Conservation (phyloP, 2,797 vertebrate species). For the Rachycentron canadum region DNA sequence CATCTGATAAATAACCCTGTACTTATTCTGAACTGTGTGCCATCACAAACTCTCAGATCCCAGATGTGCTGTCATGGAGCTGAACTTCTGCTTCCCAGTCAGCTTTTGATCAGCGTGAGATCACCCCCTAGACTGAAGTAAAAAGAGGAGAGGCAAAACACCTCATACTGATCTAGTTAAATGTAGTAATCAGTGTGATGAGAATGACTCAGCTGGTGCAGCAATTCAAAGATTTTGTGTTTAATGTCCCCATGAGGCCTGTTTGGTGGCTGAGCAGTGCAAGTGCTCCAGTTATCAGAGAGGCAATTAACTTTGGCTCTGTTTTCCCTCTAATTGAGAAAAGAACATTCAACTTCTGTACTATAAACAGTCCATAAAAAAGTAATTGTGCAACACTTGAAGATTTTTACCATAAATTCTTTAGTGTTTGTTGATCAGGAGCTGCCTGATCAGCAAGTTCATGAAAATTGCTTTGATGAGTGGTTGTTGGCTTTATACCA, state of each 20-base stretch:
- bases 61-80: slow-evolving; percentile 43
- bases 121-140: slow-evolving; percentile 56
- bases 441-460: slow-evolving; percentile 63
- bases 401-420: slow-evolving; percentile 59
- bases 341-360: slow-evolving; percentile 59
- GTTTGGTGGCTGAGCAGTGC: slow-evolving; percentile 59
- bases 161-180: slow-evolving; percentile 73
- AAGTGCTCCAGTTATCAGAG: slow-evolving; percentile 70
- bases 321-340: slow-evolving; percentile 71
- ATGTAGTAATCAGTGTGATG: slow-evolving; percentile 74
- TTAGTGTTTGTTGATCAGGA: slow-evolving; percentile 57
- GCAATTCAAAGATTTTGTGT: slow-evolving; percentile 68
- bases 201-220: slow-evolving; percentile 74
- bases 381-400: slow-evolving; percentile 54
- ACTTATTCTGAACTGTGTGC: slow-evolving; percentile 33
- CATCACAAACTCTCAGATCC: slow-evolving; percentile 38
- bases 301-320: slow-evolving; percentile 72
- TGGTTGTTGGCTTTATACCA: slow-evolving; percentile 24
- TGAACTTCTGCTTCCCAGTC: slow-evolving; percentile 46
- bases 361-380: slow-evolving; percentile 67
- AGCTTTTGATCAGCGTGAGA: slow-evolving; percentile 61
- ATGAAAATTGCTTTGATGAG: slow-evolving; percentile 61
- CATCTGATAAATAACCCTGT: slow-evolving; percentile 13
- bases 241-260: slow-evolving; percentile 67
- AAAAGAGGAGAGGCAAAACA: slow-evolving; percentile 46